These are phyloP conservation scores for Pterocles orientalis DNA, from an alignment of 2,113 vertebrate species.

Conservation along the genomic window DNA sequence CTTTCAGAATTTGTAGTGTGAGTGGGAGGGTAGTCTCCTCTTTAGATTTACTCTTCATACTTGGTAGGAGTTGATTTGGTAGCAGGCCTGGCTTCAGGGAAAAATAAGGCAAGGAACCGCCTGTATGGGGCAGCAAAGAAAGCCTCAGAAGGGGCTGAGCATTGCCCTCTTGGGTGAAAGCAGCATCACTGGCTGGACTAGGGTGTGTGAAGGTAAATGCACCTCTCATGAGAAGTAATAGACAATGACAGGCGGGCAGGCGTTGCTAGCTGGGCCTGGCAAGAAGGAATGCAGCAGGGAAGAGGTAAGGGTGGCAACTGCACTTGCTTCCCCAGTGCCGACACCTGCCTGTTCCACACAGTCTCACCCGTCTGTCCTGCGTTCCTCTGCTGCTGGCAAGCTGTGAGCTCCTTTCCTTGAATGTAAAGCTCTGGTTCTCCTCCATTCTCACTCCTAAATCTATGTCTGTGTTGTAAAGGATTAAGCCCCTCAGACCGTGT, in stretches of 20 bases:
- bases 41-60: background rate
- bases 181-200: background rate
- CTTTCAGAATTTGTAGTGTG: background rate
- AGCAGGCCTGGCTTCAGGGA: background rate
- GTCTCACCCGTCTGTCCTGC: accelerated
- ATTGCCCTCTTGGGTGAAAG: background rate
- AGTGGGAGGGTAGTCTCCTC: background rate
- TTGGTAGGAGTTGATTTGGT: background rate
- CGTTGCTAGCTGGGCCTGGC: background rate
- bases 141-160: background rate
- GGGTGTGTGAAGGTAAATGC: background rate
- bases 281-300: background rate
- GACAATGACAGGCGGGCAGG: background rate
- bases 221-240: background rate
- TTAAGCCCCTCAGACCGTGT: background rate
- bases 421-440: background rate
- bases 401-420: background rate
- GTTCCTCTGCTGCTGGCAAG: background rate
- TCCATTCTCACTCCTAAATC: background rate
- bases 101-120: background rate
- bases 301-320: background rate
- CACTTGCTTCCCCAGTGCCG: background rate
- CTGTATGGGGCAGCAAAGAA: background rate
- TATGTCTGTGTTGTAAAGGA: background rate
- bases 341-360: background rate